Conservation (phyloP, 2,888 invertebrate species). For the Brachylomia viminalis region DNA sequence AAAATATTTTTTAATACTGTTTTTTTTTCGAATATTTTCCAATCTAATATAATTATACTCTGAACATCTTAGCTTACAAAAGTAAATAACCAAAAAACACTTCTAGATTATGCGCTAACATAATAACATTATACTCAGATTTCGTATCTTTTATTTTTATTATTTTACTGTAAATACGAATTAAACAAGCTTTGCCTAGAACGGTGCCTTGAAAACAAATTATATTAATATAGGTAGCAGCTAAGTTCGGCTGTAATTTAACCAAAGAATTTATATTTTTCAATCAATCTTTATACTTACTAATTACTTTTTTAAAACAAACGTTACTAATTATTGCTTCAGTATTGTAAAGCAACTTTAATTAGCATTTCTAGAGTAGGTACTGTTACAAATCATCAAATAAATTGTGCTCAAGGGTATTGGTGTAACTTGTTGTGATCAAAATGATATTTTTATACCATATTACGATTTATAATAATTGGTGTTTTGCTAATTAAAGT, state of each 20-base stretch:
- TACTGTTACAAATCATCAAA: conserved; percentile 60
- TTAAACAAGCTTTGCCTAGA: conserved; percentile 34
- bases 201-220: conserved; percentile 42
- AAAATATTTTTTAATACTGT: not conserved
- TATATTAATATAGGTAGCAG: conserved; percentile 16
- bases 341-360: conserved; percentile 72
- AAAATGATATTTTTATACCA: conserved; percentile 76
- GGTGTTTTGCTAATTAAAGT: conserved; percentile 71
- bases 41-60: not conserved
- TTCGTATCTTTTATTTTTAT: conserved; percentile 47
- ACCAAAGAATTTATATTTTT: conserved; percentile 53
- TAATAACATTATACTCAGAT: conserved; percentile 11
- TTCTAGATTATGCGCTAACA: conserved; percentile 31
- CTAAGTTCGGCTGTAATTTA: conserved; percentile 20
- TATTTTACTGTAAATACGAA: conserved; percentile 40
- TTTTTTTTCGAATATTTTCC: conserved; percentile 8
- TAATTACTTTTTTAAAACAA: conserved; percentile 35
- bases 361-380: conserved; percentile 81
- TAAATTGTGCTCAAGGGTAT: conserved; percentile 73
- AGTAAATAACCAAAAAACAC: conserved; percentile 6
- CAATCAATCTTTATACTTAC: conserved; percentile 39
- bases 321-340: conserved; percentile 67
- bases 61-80: conserved; percentile 3
- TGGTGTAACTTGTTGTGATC: conserved; percentile 55
- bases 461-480: conserved; percentile 64